Evolutionary conservation across 1,140 invertebrate genomes (phyloP), one percentile per base, ranked within the genome.

Genomic region (Drosophila kanapiae): DNA sequence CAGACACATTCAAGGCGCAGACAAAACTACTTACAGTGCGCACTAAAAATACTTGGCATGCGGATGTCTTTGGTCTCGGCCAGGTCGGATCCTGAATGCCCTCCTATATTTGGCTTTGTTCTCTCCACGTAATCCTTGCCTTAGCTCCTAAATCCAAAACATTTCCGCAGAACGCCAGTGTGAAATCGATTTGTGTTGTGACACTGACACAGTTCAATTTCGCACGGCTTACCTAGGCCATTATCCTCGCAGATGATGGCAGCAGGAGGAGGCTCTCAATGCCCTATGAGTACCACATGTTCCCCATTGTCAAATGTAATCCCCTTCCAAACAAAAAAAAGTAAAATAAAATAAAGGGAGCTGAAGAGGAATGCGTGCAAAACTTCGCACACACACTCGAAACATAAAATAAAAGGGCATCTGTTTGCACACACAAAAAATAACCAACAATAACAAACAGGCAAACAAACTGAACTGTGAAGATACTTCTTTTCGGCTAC

Each of bases 401-500:
- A 72, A 42, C 68, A 72, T 72, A 72, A 72, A 72, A 72, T 72
- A 31, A 59, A 75, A 83, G 84, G 62, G 83, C 83, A 86, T 87
- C 83, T 87, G 69, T 64, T 82, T 47, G 29, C 78, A 51, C 51
- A 38, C 69, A 57, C 64, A 48, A 67, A 43, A 64, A 65, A 59
- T 35, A 78, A 43, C 67, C 75, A 87, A 54, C 29, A 70, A 70
- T 54, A 64, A 51, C 79, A 62, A 70, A 56, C 60, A 75, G 63
- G 38, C 59, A 62, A 70, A 68, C 64, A 67, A 62, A 82, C 61
- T 70, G 65, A 87, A 72, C 31, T 29, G 67, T 51, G 27, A 68
- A 77, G 75, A 77, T 77, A 69, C 83, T 80, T 86, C 83, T 80
- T 86, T 86, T 87, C 68, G 83, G 63, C 59, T 87, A 63, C 83